Evolutionary conservation across 1,140 invertebrate genomes (phyloP), one percentile per base, ranked within the genome.

Genomic region (Rhyzopertha dominica): DNA sequence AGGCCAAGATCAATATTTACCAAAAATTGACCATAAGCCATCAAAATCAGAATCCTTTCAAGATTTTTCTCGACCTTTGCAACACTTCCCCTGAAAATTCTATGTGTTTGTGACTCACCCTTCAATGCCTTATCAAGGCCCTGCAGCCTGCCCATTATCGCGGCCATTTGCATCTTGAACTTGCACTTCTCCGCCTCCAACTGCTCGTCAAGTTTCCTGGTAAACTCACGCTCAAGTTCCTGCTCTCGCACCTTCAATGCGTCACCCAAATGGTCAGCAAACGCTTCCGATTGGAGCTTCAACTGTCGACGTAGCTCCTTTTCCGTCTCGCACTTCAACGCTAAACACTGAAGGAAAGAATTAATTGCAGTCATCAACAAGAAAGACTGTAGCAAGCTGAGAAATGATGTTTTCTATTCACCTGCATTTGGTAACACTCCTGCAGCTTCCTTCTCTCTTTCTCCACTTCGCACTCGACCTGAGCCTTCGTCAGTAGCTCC

Each of bases 51-150:
- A n/a, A n/a, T n/a, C n/a, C n/a, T n/a, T n/a, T n/a, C n/a, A n/a
- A n/a, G n/a, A n/a, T n/a, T n/a, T n/a, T n/a, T n/a, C n/a, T n/a
- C n/a, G n/a, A n/a, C n/a, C n/a, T n/a, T n/a, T n/a, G n/a, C n/a
- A n/a, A n/a, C n/a, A n/a, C n/a, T n/a, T n/a, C n/a, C n/a, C n/a
- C n/a, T n/a, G n/a, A n/a, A n/a, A n/a, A n/a, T n/a, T n/a, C n/a
- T n/a, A n/a, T n/a, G n/a, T n/a, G n/a, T n/a, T n/a, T n/a, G 9
- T 10, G 16, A 67, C 77, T 76, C 65, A 93, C 91, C 78, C 75
- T 87, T 84, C 3, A 97, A 73, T 1, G 88, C 88, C 28, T 81
- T 73, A 68, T 95, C 88, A 47, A 97, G 83, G n/a, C 90, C 93
- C 47, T 81, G 79, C 36, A 95, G 70, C 60, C 88, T 81, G 13